Evolutionary conservation across 2,888 invertebrate species (phyloP), one percentile per base, ranked within the genome.

Genomic region (Synanthedon andrenaeformis): DNA sequence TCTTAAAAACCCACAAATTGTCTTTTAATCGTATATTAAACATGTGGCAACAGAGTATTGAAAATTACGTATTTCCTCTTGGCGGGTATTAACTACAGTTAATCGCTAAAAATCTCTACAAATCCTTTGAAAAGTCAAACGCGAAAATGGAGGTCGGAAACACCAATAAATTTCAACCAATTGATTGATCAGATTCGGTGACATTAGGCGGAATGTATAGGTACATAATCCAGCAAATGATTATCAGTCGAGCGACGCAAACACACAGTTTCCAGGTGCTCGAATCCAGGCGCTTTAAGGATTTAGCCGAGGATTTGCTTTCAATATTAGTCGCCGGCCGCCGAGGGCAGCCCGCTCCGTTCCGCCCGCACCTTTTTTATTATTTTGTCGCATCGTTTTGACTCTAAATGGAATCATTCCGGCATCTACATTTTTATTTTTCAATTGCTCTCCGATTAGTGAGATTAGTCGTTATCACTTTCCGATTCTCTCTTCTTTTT

Each of bases 381-480:
- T 87, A 87, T 87, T 87, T 86, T 82, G 85, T 84, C 87, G 87
- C 87, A 81, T 86, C 87, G 87, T 87, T 87, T 85, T 82, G 85
- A 82, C 79, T 79, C 84, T 74, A 83, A 87, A 85, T 83, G 86
- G 86, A 87, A 86, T 86, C 80, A 87, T 86, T 87, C 82, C 74
- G 79, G 84, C 81, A 86, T 88, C 88, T 88, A 84, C 88, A 85
- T 88, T 88, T 88, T 88, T 88, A 88, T 88, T 88, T 88, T 88
- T 88, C 88, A 88, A 88, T 88, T 88, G 88, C 80, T 69, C 76
- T 64, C 74, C 88, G 88, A 88, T 88, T 88, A 88, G 83, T 85
- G 76, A 86, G 87, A 88, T 88, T 88, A 88, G 81, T 69, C 78
- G 66, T 73, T 82, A 83, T 86, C 79, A 85, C 82, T 85, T 84